These are phyloP conservation scores for Rallus crepitans DNA, from an alignment of 2,797 vertebrate genomes.

Conservation along the genomic window DNA sequence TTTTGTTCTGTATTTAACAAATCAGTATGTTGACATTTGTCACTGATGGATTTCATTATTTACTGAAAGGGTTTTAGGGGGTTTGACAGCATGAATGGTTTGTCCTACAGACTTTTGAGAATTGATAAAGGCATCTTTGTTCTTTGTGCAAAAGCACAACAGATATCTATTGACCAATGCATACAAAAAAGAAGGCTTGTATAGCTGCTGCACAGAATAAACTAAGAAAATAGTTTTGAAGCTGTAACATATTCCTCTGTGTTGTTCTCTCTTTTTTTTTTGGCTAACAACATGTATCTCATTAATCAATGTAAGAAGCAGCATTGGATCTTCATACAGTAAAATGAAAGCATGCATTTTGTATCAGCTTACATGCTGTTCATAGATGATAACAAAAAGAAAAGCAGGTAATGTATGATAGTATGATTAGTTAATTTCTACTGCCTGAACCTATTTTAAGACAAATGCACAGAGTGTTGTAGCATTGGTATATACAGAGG, in stretches of 20 bases:
- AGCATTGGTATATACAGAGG: not conserved
- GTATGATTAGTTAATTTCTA: not conserved
- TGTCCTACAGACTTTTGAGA: slow-evolving; percentile 81
- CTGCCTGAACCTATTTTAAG: not conserved
- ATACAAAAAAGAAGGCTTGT: slow-evolving; percentile 72
- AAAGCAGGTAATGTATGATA: not conserved
- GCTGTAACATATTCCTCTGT: slow-evolving; percentile 43
- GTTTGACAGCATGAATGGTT: slow-evolving; percentile 84
- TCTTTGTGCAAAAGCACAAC: slow-evolving; percentile 88
- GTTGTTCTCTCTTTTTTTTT: slow-evolving; percentile 18
- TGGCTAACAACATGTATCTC: slow-evolving; percentile 6
- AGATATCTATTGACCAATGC: slow-evolving; percentile 85
- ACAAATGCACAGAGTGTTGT: not conserved
- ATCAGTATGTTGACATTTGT: slow-evolving; percentile 93
- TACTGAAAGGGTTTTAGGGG: slow-evolving; percentile 82
- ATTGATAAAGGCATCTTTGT: slow-evolving; percentile 95
- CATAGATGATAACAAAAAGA: not conserved
- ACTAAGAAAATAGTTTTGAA: slow-evolving; percentile 74
- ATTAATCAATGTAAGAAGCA: slow-evolving; percentile 33
- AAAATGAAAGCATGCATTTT: slow-evolving; percentile 47
- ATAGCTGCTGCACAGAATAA: slow-evolving; percentile 72
- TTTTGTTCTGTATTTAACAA: slow-evolving; percentile 87
- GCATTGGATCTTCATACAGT: slow-evolving; percentile 22
- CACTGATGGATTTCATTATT: slow-evolving; percentile 92
- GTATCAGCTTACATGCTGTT: not conserved